Evolutionary conservation across 1,140 invertebrate genomes (phyloP), one percentile per base, ranked within the genome.

Genomic region (Gonatopus flavifemur): DNA sequence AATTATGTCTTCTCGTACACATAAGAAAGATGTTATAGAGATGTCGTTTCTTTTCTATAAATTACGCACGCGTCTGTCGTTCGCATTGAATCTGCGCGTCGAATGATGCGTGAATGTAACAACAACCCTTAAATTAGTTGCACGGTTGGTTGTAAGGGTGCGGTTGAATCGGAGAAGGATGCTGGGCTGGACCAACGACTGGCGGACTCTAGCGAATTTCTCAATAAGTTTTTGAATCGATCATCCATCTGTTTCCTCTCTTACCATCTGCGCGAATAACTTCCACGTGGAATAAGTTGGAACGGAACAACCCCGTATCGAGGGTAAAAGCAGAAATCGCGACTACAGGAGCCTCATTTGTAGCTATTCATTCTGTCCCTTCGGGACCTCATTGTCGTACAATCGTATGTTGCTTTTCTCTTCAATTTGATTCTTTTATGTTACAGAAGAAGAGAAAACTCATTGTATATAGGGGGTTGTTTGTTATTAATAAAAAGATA

Each of bases 121-220:
- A 32, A 25, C 59, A 64, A 59, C 66, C 70, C 64, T 57, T 45
- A 19, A 35, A 44, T 38, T 56, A 50, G 51, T 74, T 70, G 39
- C 4, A 7, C 1, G 0, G 2, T 12, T 3, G 22, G 3, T 47
- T 61, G 21, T 47, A 10, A 71, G 71, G 57, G 61, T 48, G 70
- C 62, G 52, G 22, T 35, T 36, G 19, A 21, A 7, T 25, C 47
- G 15, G 7, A 3, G 13, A 5, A 25, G 52, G 64, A 71, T 69
- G 71, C 65, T 73, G 66, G 19, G 31, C 54, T 71, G 67, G 64
- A 74, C 69, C 69, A 66, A 60, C 54, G 49, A 16, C 66, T 76
- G 67, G 71, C 66, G 74, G 44, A 41, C 70, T 61, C 74, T 76
- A 41, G 36, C 16, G 67, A 50, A 38, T 19, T 16, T 19, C 0